These are phyloP conservation scores for Thalassaphorura encarpata DNA, from an alignment of 1,140 invertebrate genomes.

Conservation along the genomic window DNA sequence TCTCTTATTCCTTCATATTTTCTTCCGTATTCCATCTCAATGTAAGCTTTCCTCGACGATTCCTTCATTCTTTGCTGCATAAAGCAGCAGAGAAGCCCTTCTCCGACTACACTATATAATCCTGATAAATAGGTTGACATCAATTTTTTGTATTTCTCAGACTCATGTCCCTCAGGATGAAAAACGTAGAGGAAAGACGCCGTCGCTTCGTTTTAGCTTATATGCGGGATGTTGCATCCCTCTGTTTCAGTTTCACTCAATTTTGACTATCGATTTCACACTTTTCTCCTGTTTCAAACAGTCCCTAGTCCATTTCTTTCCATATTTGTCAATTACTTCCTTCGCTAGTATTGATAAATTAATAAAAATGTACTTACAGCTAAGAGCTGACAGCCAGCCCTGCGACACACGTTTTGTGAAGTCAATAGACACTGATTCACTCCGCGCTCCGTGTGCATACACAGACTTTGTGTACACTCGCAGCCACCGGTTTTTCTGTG, in stretches of 20 bases:
- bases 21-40: slow-evolving; percentile 2
- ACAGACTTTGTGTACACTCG: too few species aligned
- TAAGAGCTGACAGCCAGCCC: too few species aligned
- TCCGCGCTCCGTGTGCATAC: too few species aligned
- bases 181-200: slow-evolving; percentile 13
- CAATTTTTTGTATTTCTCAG: slow-evolving; percentile 31
- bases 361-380: too few species aligned
- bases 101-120: slow-evolving; percentile 28
- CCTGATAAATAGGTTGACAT: slow-evolving; percentile 35
- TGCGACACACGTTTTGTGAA: too few species aligned
- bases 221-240: neutral
- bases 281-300: slow-evolving; percentile 19
- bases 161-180: neutral
- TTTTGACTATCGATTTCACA: slow-evolving; percentile 32
- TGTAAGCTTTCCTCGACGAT: neutral
- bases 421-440: too few species aligned
- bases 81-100: too few species aligned
- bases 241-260: slow-evolving; percentile 12
- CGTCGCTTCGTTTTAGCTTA: neutral
- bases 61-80: neutral
- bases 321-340: too few species aligned
- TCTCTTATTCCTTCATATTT: slow-evolving; percentile 29
- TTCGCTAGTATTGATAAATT: too few species aligned
- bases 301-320: slow-evolving; percentile 14
- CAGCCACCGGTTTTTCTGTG: too few species aligned